Evolutionary conservation across 2,113 vertebrate species (phyloP).

Genomic region (Poeciliopsis prolifica): DNA sequence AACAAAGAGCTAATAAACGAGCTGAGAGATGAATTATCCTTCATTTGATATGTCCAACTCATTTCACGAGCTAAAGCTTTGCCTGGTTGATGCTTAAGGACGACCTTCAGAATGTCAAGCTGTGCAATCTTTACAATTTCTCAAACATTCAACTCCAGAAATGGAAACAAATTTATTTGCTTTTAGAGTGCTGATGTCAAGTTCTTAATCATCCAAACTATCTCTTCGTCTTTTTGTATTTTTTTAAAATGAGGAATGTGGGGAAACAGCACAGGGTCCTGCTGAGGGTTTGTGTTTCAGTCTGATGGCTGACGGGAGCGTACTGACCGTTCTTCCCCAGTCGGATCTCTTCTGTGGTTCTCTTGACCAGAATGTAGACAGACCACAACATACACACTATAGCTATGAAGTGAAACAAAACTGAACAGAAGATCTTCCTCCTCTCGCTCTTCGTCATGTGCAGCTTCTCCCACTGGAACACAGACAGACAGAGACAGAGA

Average conservation of each 20-base stretch:
- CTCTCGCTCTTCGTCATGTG: slow-evolving; percentile 93
- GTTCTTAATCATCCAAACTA: too few relatives aligned
- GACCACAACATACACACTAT: slow-evolving; percentile 95
- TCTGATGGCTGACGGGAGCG: background rate
- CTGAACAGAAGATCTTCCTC: slow-evolving; percentile 93
- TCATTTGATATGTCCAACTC: too few relatives aligned
- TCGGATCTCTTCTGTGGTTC: slow-evolving; percentile 91
- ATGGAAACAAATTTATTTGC: too few relatives aligned
- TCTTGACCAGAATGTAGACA: slow-evolving; percentile 88
- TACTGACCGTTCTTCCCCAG: slow-evolving; percentile 90
- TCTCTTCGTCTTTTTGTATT: too few relatives aligned
- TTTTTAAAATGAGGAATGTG: background rate
- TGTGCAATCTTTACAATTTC: too few relatives aligned
- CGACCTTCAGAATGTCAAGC: too few relatives aligned
- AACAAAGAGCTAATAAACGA: too few relatives aligned
- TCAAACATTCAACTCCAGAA: too few relatives aligned
- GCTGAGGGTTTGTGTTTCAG: background rate
- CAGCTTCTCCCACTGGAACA: slow-evolving; percentile 92
- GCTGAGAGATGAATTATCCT: too few relatives aligned
- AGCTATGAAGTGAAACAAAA: slow-evolving; percentile 93
- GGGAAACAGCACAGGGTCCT: background rate
- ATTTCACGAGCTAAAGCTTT: too few relatives aligned
- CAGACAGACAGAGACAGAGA: background rate
- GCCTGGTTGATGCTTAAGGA: too few relatives aligned
- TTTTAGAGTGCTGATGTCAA: too few relatives aligned